Conservation (phyloP, 2,888 invertebrate genomes). For the Villa cingulata region DNA sequence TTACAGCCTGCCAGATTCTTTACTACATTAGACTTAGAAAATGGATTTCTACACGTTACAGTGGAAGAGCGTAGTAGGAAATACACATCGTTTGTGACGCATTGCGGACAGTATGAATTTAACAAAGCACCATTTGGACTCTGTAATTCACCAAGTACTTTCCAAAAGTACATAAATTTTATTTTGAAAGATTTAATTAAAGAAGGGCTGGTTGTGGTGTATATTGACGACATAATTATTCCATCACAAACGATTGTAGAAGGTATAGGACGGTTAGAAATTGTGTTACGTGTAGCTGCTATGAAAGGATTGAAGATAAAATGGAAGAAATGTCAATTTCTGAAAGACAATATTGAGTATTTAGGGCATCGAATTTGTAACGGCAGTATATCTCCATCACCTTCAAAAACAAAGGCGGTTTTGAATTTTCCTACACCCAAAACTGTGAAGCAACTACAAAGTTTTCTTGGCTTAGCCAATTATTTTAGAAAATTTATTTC, state of each 20-base stretch:
- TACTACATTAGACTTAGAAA: no score
- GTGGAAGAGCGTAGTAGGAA: slow-evolving; percentile 17
- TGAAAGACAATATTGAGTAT: slow-evolving; percentile 14
- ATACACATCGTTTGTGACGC: slow-evolving; percentile 6
- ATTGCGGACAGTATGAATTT: slow-evolving; percentile 15
- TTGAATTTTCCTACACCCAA: slow-evolving; percentile 19
- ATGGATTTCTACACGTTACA: slow-evolving; percentile 25
- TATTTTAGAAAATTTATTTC: no score
- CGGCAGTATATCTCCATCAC: slow-evolving; percentile 19
- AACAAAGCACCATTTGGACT: slow-evolving; percentile 6
- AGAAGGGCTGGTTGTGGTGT: slow-evolving; percentile 10
- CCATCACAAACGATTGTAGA: slow-evolving; percentile 7
- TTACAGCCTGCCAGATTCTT: no score
- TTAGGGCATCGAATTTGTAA: slow-evolving; percentile 20
- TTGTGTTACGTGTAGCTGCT: slow-evolving; percentile 4
- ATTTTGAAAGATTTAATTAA: slow-evolving; percentile 9
- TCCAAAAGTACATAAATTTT: slow-evolving; percentile 15
- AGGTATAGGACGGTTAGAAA: slow-evolving; percentile 4
- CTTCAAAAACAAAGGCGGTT: slow-evolving; percentile 19
- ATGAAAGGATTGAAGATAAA: slow-evolving; percentile 11
- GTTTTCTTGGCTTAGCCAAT: no score
- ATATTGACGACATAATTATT: slow-evolving; percentile 19
- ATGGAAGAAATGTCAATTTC: slow-evolving; percentile 16
- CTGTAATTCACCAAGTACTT: slow-evolving; percentile 16
- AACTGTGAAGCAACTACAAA: slow-evolving; percentile 16